A percentile compares a stretch with the other conserved stretches of the same genome.
phyloP scores from a whole-genome alignment of 2,113 vertebrate genomes.

The Odocoileus hemionus region DNA sequence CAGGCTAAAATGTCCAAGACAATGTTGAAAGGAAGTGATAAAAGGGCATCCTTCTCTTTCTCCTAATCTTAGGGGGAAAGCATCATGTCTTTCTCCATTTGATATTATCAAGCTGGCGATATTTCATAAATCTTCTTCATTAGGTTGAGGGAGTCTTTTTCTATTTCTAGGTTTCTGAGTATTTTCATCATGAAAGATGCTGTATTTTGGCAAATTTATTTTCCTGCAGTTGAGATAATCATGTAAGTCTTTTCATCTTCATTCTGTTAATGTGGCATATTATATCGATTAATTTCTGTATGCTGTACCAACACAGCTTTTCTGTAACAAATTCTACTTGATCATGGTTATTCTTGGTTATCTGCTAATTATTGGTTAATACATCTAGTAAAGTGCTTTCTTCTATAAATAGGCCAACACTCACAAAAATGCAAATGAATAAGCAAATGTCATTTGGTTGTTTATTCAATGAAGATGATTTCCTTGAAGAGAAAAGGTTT shows the following conservation, averaged over 20 bases:
- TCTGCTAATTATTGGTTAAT: neutral
- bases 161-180: neutral
- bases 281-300: neutral
- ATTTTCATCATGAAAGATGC: neutral
- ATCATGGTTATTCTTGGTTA: neutral
- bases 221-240: neutral
- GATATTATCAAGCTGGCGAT: neutral
- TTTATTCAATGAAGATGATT: neutral
- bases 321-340: neutral
- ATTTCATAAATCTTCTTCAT: neutral
- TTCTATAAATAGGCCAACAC: neutral
- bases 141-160: neutral
- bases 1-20: neutral
- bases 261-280: neutral
- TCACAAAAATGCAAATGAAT: neutral
- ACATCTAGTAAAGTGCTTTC: neutral
- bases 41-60: neutral
- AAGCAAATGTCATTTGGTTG: neutral
- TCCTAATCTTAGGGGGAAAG: neutral
- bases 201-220: neutral
- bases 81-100: neutral
- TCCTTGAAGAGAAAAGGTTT: neutral
- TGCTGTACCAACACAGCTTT: neutral
- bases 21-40: neutral
- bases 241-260: neutral